Evolutionary conservation across 2,888 invertebrate species (phyloP), one percentile per base, ranked within the genome.

Genomic region (Exocentrus adspersus): DNA sequence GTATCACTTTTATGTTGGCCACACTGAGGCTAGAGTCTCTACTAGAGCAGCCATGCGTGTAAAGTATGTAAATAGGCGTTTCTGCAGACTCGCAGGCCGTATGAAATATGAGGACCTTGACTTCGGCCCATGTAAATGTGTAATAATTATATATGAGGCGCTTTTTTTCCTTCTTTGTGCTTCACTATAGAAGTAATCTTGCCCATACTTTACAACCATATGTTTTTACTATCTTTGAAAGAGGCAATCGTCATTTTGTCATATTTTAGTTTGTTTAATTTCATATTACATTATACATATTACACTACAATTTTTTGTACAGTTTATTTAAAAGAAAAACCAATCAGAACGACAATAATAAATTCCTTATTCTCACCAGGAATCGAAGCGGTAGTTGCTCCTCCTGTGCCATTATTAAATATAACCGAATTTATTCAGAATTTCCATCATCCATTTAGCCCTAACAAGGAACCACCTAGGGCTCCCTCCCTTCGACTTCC

Each of bases 1-100:
- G 77, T 73, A 79, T 79, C 78, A 78, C 76, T 79, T 79, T 79
- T 78, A 79, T 79, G 78, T 77, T 75, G 75, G 75, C 73, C 74
- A 72, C 75, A 75, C 76, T 77, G 74, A 71, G 74, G 73, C 74
- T 74, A 74, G 77, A 76, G 76, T 78, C 72, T 75, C 77, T 75
- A 76, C 69, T 69, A 72, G 74, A 74, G 77, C 75, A 69, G 66
- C 75, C 75, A 76, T 77, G 78, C 77, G 76, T 77, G 76, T 78
- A 78, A 79, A 77, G 73, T 78, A 79, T 79, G 79, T 76, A 79
- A 79, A 79, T 79, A 62, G 57, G 59, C 46, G 41, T 61, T 28
- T 65, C 54, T 62, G 70, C 77, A 73, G 73, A 69, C 75, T 76
- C 72, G 68, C 72, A 70, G 70, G 68, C 63, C 60, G 48, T 28